Base-by-base conservation (phyloP, 2,113 vertebrate species). In the Dipodomys stephensi region DNA sequence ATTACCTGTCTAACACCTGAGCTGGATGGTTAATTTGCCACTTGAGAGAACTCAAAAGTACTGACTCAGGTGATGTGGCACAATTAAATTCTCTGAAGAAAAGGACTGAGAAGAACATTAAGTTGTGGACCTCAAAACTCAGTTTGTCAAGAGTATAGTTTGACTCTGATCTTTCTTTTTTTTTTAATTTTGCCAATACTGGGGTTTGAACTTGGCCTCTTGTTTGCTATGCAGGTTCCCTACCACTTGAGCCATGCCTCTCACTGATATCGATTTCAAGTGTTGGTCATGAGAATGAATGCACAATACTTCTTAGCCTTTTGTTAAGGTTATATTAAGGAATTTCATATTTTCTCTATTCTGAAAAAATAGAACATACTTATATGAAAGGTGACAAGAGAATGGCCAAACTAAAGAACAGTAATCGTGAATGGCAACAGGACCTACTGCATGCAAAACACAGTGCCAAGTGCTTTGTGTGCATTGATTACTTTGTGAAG, bases 1-100 rank as follows among this genome's bases (percentile, higher is more conserved):
- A 90, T 92, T 91, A 94, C 88, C 86, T 83, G 96, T 76, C 93
- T 96, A 91, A 53, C 30, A 57, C 82, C 92, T 77, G 87, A 89
- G 91, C 27, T 86, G n/a, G 46, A 83, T 39, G 62, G 85, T 4
- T 94, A 96, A 96, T 89, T 79, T 94, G 79, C 88, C 95, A 89
- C 87, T 76, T 64, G 92, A 88, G 96, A 94, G 49, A 82, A 64
- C 44, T 92, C 76, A 91, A 57, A 95, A 94, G 81, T 92, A 92
- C 57, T 91, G 72, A 68, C 68, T 92, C 65, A 96, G 64, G 46
- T 78, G 69, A 95, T 85, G 67, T 83, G 60, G 25, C 49, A 74
- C 64, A 83, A 96, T 86, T 88, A 92, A 95, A 82, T 87, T 72
- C 27, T 94, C 49, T 35, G 68, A 73, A 91, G 76, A 82, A 95